Base-by-base conservation (phyloP, 2,888 invertebrate species). In the Dasysyrphus tricinctus region DNA sequence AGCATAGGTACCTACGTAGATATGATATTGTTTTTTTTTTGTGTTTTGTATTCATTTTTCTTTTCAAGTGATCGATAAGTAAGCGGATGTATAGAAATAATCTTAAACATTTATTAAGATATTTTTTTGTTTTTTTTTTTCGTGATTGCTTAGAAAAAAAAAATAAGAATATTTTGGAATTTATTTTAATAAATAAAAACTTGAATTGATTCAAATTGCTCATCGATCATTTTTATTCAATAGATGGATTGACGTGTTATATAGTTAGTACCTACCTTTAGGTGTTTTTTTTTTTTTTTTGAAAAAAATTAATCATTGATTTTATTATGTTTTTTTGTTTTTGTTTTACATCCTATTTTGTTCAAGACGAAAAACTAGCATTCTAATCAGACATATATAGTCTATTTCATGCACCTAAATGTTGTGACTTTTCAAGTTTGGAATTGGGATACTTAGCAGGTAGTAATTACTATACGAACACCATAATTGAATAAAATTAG, bases 41-140 rank as follows among this genome's bases (percentile, higher is more conserved):
- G 1, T 24, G 3, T 24, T 24, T 24, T 24, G 24, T 24, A 24
- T 24, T 24, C 24, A 24, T 24, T 24, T 65, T 12, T 5, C 44
- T 39, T 42, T 12, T 61, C 37, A 78, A 75, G 69, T 70, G 78
- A 83, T 82, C 67, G 61, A 73, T 72, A 51, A 57, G 57, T 49
- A 24, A 49, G 73, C 73, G 61, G 73, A 79, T 78, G 79, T 82
- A 14, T 39, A 32, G 51, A 59, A 73, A 61, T 11, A 72, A 72
- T 59, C 49, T 2, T 37, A 74, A 59, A 73, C 42, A 75, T 56
- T 67, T 29, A 34, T 67, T 19, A 12, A 32, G 19, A 11, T 29
- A 6, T 24, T 51, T 54, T 54, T 14, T 54, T 24, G 24, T 29
- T 29, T 24, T 51, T 54, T 54, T 14, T 54, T 24, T 1, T 29